Base-by-base conservation (phyloP, 1,140 invertebrate species). In the Pseudomyrmex sp. region DNA sequence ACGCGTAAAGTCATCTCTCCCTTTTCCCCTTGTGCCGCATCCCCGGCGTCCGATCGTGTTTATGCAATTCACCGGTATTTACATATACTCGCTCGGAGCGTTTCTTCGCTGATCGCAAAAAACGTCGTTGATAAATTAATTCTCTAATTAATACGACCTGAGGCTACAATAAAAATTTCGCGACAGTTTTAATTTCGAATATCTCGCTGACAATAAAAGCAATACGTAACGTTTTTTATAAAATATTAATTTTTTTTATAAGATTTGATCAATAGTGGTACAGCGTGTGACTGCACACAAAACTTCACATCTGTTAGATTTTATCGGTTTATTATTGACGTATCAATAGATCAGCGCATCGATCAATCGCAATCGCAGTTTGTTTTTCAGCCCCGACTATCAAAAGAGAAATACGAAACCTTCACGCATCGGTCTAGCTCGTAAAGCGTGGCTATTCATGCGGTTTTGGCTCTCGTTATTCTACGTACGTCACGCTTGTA, bases 1-100 rank as follows among this genome's bases (percentile, higher is more conserved):
- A 74, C 70, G 82, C 85, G 70, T 82, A 82, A 88, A 88, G 54
- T 52, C 56, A 52, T 50, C 46, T 15, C 74, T 46, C 35, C 12
- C 8, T 35, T 7, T 35, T 35, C 5, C 35, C 35, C 35, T 35
- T 35, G 35, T 35, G 0, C 35, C 5, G 35, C 35, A 35, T 35
- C 35, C 35, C 35, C 35, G 35, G 35, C 35, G 35, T 35, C 35
- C 35, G 35, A 35, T 35, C 35, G 35, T 35, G 35, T 35, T 35
- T 35, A 35, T 35, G 35, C 35, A 35, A 74, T 46, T 84, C 56
- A 46, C 54, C 56, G 20, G 13, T 56, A 72, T 68, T 82, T 68
- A 66, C 76, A 85, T 87, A 59, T 26, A 58, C 63, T 15, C 52
- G 12, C 48, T 18, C 62, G 48, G 23, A 54, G 48, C 46, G 13